Base-by-base conservation (phyloP, 2,113 vertebrate species). In the Dicerorhinus sumatrensis region DNA sequence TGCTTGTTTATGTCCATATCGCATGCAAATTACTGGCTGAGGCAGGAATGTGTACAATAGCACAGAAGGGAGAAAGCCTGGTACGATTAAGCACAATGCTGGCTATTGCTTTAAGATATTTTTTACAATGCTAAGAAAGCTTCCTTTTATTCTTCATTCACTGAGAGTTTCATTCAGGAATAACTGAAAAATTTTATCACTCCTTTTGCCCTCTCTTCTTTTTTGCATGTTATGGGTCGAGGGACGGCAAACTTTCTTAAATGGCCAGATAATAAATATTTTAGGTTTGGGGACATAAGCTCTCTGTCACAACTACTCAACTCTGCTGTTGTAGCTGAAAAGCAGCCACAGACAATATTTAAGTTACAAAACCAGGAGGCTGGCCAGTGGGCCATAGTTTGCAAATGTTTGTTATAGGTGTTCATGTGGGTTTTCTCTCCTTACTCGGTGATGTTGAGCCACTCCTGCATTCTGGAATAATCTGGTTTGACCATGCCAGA, bases 141-240 rank as follows among this genome's bases (percentile, higher is more conserved):
- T 87, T 82, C 25, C 14, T 87, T 70, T 86, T 72, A n/a, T 87
- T 91, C 13, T 95, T 63, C 70, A 86, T 76, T 56, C 84, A 86
- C 25, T 36, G 36, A 63, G 14, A 84, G 11, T 60, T 94, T 91
- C 48, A 65, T 75, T 95, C 69, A 58, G 56, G 67, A 89, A 75
- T 75, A 88, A 73, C 51, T 85, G 42, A 86, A 76, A 62, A 46
- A 39, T 81, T 73, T 56, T 51, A 65, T 67, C 51, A 10, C 13
- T 3, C n/a, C 29, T 67, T 33, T 27, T 72, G 51, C 3, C 25
- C 11, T 46, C 2, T 4, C 67, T 67, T 82, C 51, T 73, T 67
- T 69, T 96, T 90, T 95, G 54, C 56, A 36, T 79, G 46, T 60
- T 91, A 33, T 46, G 83, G 72, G 18, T 77, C 33, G 56, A n/a